These are phyloP conservation scores for Colaptes auratus DNA, from an alignment of 2,113 vertebrate genomes.

Conservation along the genomic window DNA sequence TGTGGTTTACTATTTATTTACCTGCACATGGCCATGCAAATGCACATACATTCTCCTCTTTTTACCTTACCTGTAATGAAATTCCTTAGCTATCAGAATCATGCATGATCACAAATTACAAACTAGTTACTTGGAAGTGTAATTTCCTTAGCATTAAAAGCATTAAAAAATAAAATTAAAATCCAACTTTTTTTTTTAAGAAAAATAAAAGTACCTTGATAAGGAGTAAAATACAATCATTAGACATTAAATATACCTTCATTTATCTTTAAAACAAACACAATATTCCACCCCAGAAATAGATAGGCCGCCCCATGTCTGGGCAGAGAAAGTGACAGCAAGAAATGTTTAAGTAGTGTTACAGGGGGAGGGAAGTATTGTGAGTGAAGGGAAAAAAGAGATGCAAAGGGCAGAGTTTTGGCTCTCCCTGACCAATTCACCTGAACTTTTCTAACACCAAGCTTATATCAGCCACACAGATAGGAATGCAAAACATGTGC, in stretches of 20 bases:
- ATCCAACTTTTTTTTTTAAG: constrained; percentile 24
- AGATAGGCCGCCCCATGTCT: background rate
- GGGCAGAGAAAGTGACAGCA: background rate
- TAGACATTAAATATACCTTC: constrained; percentile 60
- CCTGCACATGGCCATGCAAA: constrained; percentile 76
- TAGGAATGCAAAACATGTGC: fast-evolving
- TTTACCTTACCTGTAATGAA: constrained; percentile 75
- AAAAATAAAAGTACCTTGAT: constrained; percentile 50
- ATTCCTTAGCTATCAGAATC: constrained; percentile 76
- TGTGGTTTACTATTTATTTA: constrained; percentile 83
- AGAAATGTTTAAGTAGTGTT: background rate
- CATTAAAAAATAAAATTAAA: constrained; percentile 68
- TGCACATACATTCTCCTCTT: constrained; percentile 62
- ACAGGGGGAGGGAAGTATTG: background rate
- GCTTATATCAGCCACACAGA: background rate
- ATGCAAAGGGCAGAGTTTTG: background rate
- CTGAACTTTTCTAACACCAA: background rate
- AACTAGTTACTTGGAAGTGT: constrained; percentile 71
- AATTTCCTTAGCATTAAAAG: constrained; percentile 70
- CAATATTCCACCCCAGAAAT: constrained; percentile 27
- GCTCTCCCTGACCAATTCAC: background rate
- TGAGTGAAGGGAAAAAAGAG: background rate
- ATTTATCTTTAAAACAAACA: constrained; percentile 64
- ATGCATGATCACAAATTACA: constrained; percentile 78
- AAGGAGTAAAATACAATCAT: constrained; percentile 70